Conservation (phyloP, 2,888 invertebrate species). For the Eupithecia inturbata region DNA sequence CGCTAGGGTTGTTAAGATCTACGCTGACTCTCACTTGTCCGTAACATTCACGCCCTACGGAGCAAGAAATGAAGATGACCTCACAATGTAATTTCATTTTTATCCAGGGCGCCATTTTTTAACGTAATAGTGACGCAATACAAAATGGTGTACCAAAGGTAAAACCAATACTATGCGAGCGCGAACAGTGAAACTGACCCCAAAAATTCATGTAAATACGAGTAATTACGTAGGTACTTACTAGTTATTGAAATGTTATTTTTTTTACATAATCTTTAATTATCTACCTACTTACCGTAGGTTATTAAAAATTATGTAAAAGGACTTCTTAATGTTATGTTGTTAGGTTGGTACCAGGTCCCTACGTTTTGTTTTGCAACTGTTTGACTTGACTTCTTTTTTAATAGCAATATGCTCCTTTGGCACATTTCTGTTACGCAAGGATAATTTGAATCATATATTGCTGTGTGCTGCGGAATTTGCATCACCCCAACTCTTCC, state of each 20-base stretch:
- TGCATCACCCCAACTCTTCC: too few relatives aligned
- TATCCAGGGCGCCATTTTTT: constrained; percentile 6
- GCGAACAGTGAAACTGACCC: constrained; percentile 1
- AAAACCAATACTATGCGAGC: constrained; percentile 6
- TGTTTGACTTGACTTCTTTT: too few relatives aligned
- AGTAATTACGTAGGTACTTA: not conserved
- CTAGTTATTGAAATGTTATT: not conserved
- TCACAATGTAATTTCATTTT: not conserved
- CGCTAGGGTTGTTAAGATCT: too few relatives aligned
- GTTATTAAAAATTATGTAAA: not conserved
- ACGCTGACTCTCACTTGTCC: not conserved
- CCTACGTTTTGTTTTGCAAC: too few relatives aligned
- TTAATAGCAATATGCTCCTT: too few relatives aligned
- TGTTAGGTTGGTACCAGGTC: not conserved
- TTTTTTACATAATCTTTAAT: too few relatives aligned
- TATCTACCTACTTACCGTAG: too few relatives aligned
- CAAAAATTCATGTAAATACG: constrained; percentile 9
- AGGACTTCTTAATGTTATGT: not conserved
- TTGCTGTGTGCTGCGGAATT: too few relatives aligned
- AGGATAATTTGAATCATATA: not conserved
- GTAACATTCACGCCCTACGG: not conserved
- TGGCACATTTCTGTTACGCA: too few relatives aligned
- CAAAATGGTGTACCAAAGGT: constrained; percentile 1
- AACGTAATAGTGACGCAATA: not conserved
- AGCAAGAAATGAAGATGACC: constrained; percentile 6